These are phyloP conservation scores for Myotis davidii DNA, from an alignment of 2,113 vertebrate species.

Conservation along the genomic window DNA sequence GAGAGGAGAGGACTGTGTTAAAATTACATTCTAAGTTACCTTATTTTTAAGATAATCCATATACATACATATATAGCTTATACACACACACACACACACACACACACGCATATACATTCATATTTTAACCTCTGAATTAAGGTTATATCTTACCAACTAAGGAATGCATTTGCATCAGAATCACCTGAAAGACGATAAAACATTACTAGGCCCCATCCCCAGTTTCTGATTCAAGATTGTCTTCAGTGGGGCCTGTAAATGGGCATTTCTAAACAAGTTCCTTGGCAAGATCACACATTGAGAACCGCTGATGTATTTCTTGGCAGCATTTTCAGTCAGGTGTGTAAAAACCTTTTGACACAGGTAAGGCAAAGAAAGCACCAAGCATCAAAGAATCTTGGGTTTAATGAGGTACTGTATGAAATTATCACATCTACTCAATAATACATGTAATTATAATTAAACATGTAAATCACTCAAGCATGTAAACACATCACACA, in stretches of 20 bases:
- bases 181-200: background rate
- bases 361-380: background rate
- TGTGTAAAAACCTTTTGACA: background rate
- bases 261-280: background rate
- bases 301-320: background rate
- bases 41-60: no score
- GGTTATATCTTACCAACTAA: background rate
- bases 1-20: background rate
- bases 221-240: background rate
- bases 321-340: background rate
- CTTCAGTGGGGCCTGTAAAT: background rate
- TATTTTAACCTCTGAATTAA: slow-evolving; percentile 20
- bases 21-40: background rate
- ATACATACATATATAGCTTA: background rate
- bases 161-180: slow-evolving; percentile 2
- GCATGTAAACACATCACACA: slow-evolving; percentile 16
- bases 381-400: background rate
- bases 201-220: background rate
- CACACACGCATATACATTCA: background rate
- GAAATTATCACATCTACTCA: slow-evolving; percentile 1
- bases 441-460: background rate
- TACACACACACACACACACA: no score
- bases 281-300: background rate
- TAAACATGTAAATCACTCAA: background rate
- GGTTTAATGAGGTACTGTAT: background rate